Evolutionary conservation across 2,113 vertebrate genomes (phyloP), one percentile per base, ranked within the genome.

Genomic region (Triplophysa siluroides): DNA sequence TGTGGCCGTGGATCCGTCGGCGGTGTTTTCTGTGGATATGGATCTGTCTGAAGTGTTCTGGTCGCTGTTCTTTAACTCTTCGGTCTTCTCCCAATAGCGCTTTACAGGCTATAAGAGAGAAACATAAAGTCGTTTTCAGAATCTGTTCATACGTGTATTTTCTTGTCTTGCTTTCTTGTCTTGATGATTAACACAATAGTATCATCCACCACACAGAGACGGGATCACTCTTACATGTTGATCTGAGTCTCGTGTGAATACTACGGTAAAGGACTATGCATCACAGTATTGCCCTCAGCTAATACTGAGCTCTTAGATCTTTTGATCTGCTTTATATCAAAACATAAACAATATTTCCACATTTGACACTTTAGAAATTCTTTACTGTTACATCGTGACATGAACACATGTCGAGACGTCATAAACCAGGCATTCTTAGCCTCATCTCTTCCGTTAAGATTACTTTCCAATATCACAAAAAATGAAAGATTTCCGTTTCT

Each of bases 61-160:
- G 2, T 41, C 24, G 73, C 18, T 64, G 23, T 21, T 66, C 24
- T 23, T 24, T 19, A 14, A 12, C 10, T 79, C 33, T 41, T 77
- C 21, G 1, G 73, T 50, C 66, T 54, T 21, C 13, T 85, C 79
- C 84, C 81, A 83, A 13, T 85, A 83, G 2, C 81, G 84, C 16
- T 81, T 85, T 19, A 76, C 38, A 8, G 65, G 71, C 84, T 85
- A 23, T 38, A 18, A 1, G 13, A 67, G 54, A 58, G 11, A 54
- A 66, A 56, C 4, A 62, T 4, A 26, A 33, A 18, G 6, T 45
- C 0, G 50, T 52, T 14, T 16, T 52, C 13, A 52, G 7, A 29
- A 52, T 52, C 14, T 0, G 13, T 52, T 52, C 13, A 14, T 18
- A 14, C 13, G 18, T n/a, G 8, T 1, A n/a, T n/a, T 56, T 56